Percentiles rank a stretch among this genome's conserved stretches.
Evolutionary conservation across 2,888 invertebrate species (phyloP).

Genomic region (Drosophila hamatofila): DNA sequence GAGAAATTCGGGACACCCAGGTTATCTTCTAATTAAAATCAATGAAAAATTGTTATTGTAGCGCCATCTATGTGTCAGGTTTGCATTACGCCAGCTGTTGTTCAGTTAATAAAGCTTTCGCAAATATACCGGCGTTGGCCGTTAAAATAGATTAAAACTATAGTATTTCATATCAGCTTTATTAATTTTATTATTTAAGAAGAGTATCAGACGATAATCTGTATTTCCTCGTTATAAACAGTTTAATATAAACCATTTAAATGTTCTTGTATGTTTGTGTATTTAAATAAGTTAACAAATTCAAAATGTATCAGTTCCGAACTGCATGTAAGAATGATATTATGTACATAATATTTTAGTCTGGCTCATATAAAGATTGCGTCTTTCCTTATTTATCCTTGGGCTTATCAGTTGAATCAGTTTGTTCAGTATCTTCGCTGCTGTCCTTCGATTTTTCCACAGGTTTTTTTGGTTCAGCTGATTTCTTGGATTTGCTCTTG

Average conservation of each 20-base stretch:
- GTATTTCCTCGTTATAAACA: not conserved
- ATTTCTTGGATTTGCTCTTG: conserved; percentile 56
- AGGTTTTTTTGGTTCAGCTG: conserved; percentile 40
- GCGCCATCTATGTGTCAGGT: conserved; percentile 7
- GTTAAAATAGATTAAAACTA: no score
- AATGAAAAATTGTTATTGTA: no score
- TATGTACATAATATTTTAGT: conserved; percentile 34
- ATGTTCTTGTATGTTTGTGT: conserved; percentile 20
- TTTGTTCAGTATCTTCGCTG: conserved; percentile 33
- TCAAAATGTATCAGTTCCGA: conserved; percentile 34
- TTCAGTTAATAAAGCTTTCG: not conserved
- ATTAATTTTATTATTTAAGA: not conserved
- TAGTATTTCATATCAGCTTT: not conserved
- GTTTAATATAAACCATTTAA: not conserved
- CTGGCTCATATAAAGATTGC: not conserved
- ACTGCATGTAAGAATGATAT: conserved; percentile 29
- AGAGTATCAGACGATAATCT: not conserved
- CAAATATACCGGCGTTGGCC: no score
- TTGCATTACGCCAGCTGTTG: conserved; percentile 2
- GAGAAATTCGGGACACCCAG: not conserved
- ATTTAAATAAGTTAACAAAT: conserved; percentile 56
- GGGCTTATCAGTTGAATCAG: conserved; percentile 47
- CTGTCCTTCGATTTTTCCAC: conserved; percentile 40
- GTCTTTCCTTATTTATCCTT: conserved; percentile 35
- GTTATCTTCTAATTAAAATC: not conserved